Evolutionary conservation across 2,888 invertebrate species (phyloP), one percentile per base, ranked within the genome.

Genomic region (Eupithecia dodoneata): DNA sequence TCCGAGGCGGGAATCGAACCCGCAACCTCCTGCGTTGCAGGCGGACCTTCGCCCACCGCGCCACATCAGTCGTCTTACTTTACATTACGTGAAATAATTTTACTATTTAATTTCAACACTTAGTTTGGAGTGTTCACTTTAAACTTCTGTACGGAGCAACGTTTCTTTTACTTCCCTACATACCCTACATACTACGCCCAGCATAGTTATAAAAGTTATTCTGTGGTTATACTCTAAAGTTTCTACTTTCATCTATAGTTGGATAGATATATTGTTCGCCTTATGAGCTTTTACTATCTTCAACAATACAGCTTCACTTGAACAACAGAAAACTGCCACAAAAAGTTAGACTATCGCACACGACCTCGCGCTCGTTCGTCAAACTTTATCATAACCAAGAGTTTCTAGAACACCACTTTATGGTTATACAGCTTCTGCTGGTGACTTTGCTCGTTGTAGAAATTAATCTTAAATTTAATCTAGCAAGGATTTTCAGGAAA

Each of bases 351-450:
- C 15, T 4, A 63, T 63, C 63, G 10, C 67, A 69, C n/a, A 67
- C 67, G 18, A 18, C 45, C n/a, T 52, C n/a, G 13, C 42, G 41
- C 4, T 67, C 67, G n/a, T 45, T 67, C 44, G 4, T 45, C 67
- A 18, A 67, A 69, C n/a, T 69, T 69, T 69, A 69, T 69, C 45
- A 69, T 45, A 69, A 69, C 67, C n/a, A 6, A 44, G 18, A 69
- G 30, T 63, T 63, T 63, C 45, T 45, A 41, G 45, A 69, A 44
- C 44, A 67, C 67, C 65, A 65, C 13, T 65, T 67, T 67, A 42
- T 13, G n/a, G 15, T 10, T 45, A 4, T 9, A 44, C 44, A 69
- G 44, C n/a, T 69, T 9, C n/a, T 45, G 15, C 7, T 9, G 44
- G 42, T 9, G 13, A 2, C 9, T 9, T 59, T 18, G 3, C 18